These are phyloP conservation scores for Gobio gobio DNA, from an alignment of 2,113 vertebrate genomes.

Conservation along the genomic window DNA sequence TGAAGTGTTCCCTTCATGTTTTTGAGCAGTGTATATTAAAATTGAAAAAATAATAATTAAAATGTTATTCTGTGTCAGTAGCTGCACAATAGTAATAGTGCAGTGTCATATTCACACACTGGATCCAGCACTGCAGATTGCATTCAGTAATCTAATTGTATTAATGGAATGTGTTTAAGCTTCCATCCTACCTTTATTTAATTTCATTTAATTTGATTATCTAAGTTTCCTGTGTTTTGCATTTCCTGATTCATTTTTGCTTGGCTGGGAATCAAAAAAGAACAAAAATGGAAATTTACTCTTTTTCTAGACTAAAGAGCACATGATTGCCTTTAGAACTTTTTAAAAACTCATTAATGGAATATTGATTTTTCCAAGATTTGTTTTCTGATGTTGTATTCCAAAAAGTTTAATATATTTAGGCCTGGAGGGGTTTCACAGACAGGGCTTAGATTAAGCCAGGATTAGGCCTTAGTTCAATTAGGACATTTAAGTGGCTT, in stretches of 20 bases:
- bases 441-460: too few species aligned
- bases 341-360: neutral
- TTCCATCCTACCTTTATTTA: neutral
- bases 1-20: too few species aligned
- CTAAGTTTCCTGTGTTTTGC: neutral
- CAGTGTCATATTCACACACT: neutral
- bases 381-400: neutral
- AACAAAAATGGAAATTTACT: slow-evolving; percentile 34
- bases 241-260: slow-evolving; percentile 2
- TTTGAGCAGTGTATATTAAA: neutral
- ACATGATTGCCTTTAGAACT: neutral
- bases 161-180: neutral
- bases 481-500: too few species aligned
- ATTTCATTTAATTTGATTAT: neutral
- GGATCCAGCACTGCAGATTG: neutral
- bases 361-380: slow-evolving; percentile 11
- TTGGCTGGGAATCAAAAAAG: neutral
- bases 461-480: too few species aligned
- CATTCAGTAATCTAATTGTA: neutral
- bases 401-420: neutral
- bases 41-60: neutral
- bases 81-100: neutral
- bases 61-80: neutral
- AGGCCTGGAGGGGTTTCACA: too few species aligned
- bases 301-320: neutral